Percentiles rank a stretch among this genome's conserved stretches.
phyloP scores from a whole-genome alignment of 2,797 vertebrate genomes.

The Sebastes oblongus region DNA sequence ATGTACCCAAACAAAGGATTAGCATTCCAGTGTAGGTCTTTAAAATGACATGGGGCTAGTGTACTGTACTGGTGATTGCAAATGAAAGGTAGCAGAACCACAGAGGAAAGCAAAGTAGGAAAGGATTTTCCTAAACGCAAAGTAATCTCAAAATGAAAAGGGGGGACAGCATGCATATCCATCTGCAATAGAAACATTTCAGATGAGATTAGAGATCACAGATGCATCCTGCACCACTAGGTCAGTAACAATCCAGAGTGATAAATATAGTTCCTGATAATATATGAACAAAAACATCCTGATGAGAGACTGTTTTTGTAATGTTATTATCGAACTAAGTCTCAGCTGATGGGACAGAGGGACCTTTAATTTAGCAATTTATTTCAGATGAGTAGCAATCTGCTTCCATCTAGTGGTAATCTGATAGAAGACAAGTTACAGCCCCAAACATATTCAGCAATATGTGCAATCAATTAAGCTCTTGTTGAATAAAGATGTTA shows the following conservation, averaged over 20 bases:
- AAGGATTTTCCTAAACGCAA: conserved; percentile 33
- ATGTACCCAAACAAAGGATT: conserved; percentile 57
- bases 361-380: neutral
- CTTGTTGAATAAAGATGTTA: neutral
- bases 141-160: conserved; percentile 35
- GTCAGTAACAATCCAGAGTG: neutral
- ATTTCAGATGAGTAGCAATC: neutral
- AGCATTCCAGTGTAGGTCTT: conserved; percentile 37
- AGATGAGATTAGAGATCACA: conserved; percentile 41
- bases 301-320: neutral
- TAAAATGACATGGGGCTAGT: conserved; percentile 32
- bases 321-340: neutral
- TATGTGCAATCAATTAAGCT: neutral
- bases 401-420: conserved; percentile 68
- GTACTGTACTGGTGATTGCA: conserved; percentile 11
- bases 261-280: neutral
- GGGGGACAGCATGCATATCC: neutral
- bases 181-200: neutral
- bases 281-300: neutral
- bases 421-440: conserved; percentile 11
- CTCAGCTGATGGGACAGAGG: neutral
- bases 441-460: neutral
- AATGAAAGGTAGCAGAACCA: conserved; percentile 3
- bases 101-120: neutral
- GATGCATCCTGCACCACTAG: neutral